A percentile compares a stretch with the other conserved stretches of the same genome.
These are phyloP conservation scores for Bufotes viridis DNA, from an alignment of 2,797 vertebrate species.

Conservation along the genomic window DNA sequence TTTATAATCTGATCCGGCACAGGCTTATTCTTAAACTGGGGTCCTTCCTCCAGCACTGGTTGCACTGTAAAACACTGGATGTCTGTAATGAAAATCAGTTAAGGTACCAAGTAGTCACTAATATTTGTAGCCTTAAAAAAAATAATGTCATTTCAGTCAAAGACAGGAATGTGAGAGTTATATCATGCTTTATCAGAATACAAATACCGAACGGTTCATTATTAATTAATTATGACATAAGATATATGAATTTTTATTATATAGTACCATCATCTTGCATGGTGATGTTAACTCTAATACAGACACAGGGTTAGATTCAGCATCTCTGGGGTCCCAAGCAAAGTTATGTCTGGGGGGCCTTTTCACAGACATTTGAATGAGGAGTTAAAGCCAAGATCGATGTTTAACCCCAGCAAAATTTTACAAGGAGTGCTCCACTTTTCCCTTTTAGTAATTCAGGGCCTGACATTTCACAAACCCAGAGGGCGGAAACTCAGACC, in stretches of 20 bases:
- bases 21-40: constrained; percentile 91
- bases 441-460: no score
- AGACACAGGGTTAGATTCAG: no score
- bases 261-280: background rate
- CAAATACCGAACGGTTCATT: background rate
- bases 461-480: no score
- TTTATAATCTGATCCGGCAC: constrained; percentile 98
- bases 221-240: background rate
- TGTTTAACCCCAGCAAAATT: no score
- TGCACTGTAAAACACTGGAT: constrained; percentile 98
- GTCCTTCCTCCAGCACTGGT: constrained; percentile 92
- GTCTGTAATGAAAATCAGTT: constrained; percentile 76
- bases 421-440: no score
- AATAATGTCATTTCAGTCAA: background rate
- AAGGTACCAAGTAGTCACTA: constrained; percentile 65
- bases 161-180: background rate
- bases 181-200: background rate
- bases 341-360: no score
- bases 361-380: no score
- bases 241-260: background rate
- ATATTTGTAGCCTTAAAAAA: background rate
- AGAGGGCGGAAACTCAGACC: no score
- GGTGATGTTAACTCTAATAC: background rate
- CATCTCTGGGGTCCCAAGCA: no score
- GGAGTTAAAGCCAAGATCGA: no score